Percentiles rank a stretch among this genome's conserved stretches.
These are phyloP conservation scores for Mastacembelus armatus DNA, from an alignment of 2,797 vertebrate genomes.

Conservation along the genomic window DNA sequence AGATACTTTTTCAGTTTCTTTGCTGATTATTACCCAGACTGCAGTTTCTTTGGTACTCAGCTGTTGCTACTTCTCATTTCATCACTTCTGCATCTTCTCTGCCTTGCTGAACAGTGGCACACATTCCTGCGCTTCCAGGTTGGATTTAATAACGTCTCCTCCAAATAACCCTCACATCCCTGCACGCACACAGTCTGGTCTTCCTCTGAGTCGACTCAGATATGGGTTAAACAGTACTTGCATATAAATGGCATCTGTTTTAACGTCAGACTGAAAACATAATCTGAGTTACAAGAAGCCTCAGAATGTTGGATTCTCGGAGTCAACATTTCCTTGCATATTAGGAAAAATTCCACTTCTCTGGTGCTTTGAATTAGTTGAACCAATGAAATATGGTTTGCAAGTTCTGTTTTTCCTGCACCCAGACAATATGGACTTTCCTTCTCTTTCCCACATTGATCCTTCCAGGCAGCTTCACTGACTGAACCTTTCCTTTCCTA, in stretches of 20 bases:
- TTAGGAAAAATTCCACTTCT: neutral
- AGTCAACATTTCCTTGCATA: neutral
- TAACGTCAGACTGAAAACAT: neutral
- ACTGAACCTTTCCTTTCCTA: slow-evolving; percentile 4
- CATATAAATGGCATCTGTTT: slow-evolving; percentile 25
- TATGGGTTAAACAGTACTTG: slow-evolving; percentile 38
- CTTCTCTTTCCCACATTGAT: slow-evolving; percentile 22
- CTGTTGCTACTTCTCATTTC: slow-evolving; percentile 15
- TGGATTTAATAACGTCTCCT: slow-evolving; percentile 45
- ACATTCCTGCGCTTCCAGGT: slow-evolving; percentile 81
- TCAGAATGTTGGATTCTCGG: neutral
- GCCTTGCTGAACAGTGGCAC: slow-evolving; percentile 80
- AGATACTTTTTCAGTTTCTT: neutral
- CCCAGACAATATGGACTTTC: neutral
- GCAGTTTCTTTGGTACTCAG: neutral
- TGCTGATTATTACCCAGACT: neutral
- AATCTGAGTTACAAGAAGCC: neutral
- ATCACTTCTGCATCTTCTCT: slow-evolving; percentile 39
- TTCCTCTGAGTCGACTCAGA: slow-evolving; percentile 10
- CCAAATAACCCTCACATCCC: slow-evolving; percentile 29
- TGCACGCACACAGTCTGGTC: slow-evolving; percentile 5
- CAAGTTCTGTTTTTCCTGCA: slow-evolving; percentile 29
- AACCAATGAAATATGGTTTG: slow-evolving; percentile 32
- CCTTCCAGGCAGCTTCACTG: slow-evolving; percentile 21
- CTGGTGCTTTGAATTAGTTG: neutral